phyloP scores from a whole-genome alignment of 2,888 invertebrate species.

The Hermaeophaga mercurialis region DNA sequence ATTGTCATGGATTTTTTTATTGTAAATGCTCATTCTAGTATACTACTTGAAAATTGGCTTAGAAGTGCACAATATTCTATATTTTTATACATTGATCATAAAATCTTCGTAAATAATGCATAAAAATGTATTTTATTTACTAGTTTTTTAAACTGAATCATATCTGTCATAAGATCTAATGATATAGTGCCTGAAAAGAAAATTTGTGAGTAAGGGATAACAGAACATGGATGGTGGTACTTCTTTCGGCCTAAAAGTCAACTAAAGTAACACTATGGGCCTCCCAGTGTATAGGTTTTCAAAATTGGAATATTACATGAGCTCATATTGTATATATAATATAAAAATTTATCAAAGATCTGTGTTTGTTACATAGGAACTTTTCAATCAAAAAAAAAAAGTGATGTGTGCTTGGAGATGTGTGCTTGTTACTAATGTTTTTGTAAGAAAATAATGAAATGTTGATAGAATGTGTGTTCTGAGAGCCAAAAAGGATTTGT shows the following conservation, averaged over 20 bases:
- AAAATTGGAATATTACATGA: constrained; percentile 46
- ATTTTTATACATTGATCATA: constrained; percentile 60
- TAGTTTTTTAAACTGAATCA: constrained; percentile 57
- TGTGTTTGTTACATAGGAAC: constrained; percentile 55
- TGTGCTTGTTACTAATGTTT: constrained; percentile 50
- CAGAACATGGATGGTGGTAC: constrained; percentile 40
- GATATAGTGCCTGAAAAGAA: constrained; percentile 56
- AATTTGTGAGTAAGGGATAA: constrained; percentile 34
- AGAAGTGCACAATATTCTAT: constrained; percentile 59
- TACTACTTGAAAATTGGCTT: constrained; percentile 52
- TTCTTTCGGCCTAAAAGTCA: constrained; percentile 44
- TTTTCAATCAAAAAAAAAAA: constrained; percentile 51
- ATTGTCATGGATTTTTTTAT: constrained; percentile 46
- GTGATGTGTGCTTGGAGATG: constrained; percentile 53
- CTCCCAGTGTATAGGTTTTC: constrained; percentile 43
- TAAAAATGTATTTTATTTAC: constrained; percentile 58
- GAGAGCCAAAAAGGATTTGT: constrained; percentile 77
- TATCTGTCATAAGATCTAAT: constrained; percentile 56
- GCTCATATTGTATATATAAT: constrained; percentile 56
- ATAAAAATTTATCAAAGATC: constrained; percentile 55
- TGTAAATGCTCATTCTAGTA: constrained; percentile 55
- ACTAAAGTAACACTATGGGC: constrained; percentile 36
- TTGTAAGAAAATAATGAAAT: constrained; percentile 53
- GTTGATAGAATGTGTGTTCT: constrained; percentile 68
- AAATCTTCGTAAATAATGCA: constrained; percentile 54